Conservation (phyloP, 2,113 vertebrate species). For the Echinops telfairi region DNA sequence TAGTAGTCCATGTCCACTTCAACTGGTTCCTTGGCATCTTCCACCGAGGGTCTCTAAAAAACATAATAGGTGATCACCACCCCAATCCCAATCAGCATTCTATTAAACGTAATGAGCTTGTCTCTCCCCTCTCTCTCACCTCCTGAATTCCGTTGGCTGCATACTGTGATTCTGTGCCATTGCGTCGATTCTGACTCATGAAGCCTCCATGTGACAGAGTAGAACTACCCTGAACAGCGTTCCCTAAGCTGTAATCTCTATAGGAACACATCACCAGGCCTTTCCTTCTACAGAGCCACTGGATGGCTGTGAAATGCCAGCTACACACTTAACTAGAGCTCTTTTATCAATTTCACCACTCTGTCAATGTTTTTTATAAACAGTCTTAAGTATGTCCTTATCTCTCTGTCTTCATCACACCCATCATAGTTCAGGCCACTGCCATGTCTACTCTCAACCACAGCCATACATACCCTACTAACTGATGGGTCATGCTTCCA, state of each 20-base stretch:
- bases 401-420: not conserved
- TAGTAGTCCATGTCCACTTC: not conserved
- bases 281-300: not conserved
- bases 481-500: not conserved
- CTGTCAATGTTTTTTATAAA: not conserved
- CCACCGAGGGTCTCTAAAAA: not conserved
- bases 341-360: not conserved
- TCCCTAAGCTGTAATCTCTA: not conserved
- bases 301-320: not conserved
- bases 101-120: not conserved
- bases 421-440: not conserved
- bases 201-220: not conserved
- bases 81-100: not conserved
- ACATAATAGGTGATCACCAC: not conserved
- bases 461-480: not conserved
- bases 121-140: not conserved
- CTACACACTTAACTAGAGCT: not conserved
- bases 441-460: not conserved
- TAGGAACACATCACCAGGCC: not conserved
- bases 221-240: not conserved
- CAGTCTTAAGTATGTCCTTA: not conserved
- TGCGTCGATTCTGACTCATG: not conserved
- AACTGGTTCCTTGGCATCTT: not conserved
- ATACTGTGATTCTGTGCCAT: not conserved
- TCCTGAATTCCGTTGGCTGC: not conserved